phyloP scores from a whole-genome alignment of 2,797 vertebrate species.

The Saguinus oedipus region DNA sequence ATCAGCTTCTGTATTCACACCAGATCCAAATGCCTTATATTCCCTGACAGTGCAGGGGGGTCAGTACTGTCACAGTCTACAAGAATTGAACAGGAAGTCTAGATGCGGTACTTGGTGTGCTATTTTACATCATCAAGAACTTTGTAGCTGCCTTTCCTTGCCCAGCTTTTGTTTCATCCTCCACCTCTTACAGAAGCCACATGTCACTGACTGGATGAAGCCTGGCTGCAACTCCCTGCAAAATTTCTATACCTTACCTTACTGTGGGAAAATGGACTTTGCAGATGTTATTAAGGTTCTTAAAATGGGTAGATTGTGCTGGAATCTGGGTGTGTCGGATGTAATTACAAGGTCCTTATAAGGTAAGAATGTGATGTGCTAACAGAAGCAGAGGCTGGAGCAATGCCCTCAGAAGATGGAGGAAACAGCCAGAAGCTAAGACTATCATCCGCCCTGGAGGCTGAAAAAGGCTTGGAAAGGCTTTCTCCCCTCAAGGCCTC shows the following conservation, averaged over 20 bases:
- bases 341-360: not conserved
- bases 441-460: not conserved
- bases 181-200: not conserved
- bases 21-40: not conserved
- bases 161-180: not conserved
- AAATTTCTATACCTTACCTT: not conserved
- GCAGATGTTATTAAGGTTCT: not conserved
- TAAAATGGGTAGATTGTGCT: not conserved
- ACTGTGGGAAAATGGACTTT: not conserved
- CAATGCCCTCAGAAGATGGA: not conserved
- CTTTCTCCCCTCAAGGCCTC: not conserved
- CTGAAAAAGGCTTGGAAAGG: not conserved
- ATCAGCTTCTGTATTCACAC: not conserved
- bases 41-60: not conserved
- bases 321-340: not conserved
- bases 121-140: not conserved
- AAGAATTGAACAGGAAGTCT: not conserved
- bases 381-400: not conserved
- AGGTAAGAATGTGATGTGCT: not conserved
- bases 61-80: not conserved
- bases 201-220: not conserved
- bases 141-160: conserved; percentile 42
- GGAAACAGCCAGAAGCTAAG: not conserved
- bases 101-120: not conserved
- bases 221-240: accelerated